These are phyloP conservation scores for Agonopterix arenella DNA, from an alignment of 2,888 invertebrate genomes.

Conservation along the genomic window DNA sequence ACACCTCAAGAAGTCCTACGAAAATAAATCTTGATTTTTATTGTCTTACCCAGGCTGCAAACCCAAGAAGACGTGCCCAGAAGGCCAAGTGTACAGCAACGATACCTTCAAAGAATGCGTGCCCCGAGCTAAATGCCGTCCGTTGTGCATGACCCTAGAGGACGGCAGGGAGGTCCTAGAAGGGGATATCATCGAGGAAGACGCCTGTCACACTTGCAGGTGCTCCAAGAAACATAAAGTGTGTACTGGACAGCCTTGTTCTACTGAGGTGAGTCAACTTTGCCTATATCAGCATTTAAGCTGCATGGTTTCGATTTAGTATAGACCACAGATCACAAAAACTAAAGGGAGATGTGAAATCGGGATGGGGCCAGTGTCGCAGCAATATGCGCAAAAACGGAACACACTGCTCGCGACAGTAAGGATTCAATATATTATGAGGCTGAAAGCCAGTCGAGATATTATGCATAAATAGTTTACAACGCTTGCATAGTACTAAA, in stretches of 20 bases:
- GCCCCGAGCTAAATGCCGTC: conserved; percentile 82
- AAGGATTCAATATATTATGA: too few species aligned
- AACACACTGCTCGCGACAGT: too few species aligned
- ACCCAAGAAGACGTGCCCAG: conserved; percentile 81
- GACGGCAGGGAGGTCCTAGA: conserved; percentile 83
- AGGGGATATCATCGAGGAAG: conserved; percentile 85
- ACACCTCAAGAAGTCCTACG: too few species aligned
- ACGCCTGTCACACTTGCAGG: conserved; percentile 87
- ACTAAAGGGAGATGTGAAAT: too few species aligned
- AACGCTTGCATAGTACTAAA: too few species aligned
- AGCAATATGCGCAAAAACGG: too few species aligned
- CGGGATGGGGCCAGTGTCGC: too few species aligned
- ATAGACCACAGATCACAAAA: too few species aligned
- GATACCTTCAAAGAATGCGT: conserved; percentile 83
- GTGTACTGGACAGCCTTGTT: conserved; percentile 85
- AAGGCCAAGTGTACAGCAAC: conserved; percentile 85
- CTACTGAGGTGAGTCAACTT: conserved; percentile 22
- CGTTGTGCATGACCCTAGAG: conserved; percentile 80
- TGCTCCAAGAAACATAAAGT: conserved; percentile 83
- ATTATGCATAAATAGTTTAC: too few species aligned
- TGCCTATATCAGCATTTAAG: too few species aligned
- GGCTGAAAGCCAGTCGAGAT: too few species aligned
- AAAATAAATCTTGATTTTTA: background rate
- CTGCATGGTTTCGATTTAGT: too few species aligned
- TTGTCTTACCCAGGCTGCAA: conserved; percentile 77